Base-by-base conservation (phyloP, 53 echinoderm and acorn worm species). In the Actinopyga echinites region DNA sequence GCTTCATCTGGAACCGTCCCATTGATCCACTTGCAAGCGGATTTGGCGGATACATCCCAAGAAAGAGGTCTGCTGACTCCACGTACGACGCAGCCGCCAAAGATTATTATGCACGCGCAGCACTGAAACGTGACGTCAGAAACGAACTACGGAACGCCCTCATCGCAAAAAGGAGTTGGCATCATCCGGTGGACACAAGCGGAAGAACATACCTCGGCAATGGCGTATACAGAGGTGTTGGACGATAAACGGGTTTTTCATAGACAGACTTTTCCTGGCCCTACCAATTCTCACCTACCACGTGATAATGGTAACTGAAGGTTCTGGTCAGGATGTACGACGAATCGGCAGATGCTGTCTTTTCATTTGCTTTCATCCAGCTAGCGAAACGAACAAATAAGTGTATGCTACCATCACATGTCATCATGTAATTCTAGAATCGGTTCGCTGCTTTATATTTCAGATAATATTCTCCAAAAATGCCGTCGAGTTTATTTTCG, bases 121-220 rank as follows among this genome's bases (percentile, higher is more conserved):
- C 77, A 53, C 17, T 77, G 15, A 77, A 77, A 31, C 53, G 77
- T 30, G 54, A 77, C 49, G 54, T 77, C 53, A 77, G 77, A 8
- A 31, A 77, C 29, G 77, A 31, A 21, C 25, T 77, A 6, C 26
- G 77, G 45, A 56, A 43, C n/a, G 77, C 44, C 8, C 49, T 77
- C 30, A 3, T 17, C 13, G 77, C 56, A 24, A 77, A 77, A 32
- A 53, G 49, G 13, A 10, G 4, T 1, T 77, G 54, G 55, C 77
- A 32, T 45, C 30, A 43, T 3, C 77, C 77, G 21, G 77, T 77
- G 26, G 77, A 77, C 15, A 53, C 54, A 20, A 29, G 52, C 26
- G 77, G 77, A 8, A 55, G 77, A 30, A 2, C 13, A 15, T 62
- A 6, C 62, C 21, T 26, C 2, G 30, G 28, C 62, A 29, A 11